Conservation (phyloP, 2,113 vertebrate species). For the Mungos mungo region DNA sequence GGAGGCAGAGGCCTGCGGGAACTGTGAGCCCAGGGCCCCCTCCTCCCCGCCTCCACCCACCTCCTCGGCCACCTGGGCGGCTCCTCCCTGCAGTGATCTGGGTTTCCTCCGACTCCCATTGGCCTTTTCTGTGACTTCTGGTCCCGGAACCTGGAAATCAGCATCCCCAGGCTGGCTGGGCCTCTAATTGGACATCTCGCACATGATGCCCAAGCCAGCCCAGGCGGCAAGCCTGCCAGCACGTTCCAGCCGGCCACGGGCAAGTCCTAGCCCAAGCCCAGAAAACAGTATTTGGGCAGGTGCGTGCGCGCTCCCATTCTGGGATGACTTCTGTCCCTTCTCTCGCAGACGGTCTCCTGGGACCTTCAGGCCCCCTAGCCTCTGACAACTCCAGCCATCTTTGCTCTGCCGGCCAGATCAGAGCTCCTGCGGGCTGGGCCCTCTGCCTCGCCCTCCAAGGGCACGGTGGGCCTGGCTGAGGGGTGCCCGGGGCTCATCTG, state of each 20-base stretch:
- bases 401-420: background rate
- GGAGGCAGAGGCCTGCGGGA: background rate
- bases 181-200: background rate
- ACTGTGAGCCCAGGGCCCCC: background rate
- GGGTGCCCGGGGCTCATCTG: accelerated
- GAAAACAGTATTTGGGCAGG: accelerated
- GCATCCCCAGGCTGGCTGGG: accelerated
- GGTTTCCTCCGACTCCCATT: background rate
- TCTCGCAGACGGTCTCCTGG: background rate
- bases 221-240: accelerated
- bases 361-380: background rate
- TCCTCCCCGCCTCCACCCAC: background rate
- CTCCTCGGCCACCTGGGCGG: background rate
- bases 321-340: background rate
- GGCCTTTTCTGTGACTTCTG: background rate
- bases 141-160: background rate
- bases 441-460: background rate
- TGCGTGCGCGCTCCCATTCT: accelerated
- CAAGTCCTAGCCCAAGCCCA: background rate
- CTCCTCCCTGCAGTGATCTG: accelerated
- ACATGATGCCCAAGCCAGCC: accelerated
- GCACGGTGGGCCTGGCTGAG: background rate
- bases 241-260: accelerated
- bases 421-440: background rate
- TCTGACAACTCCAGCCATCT: background rate